A percentile compares a stretch with the other conserved stretches of the same genome.
phyloP scores from a whole-genome alignment of 2,888 invertebrate genomes.

The Lissonota sp. region DNA sequence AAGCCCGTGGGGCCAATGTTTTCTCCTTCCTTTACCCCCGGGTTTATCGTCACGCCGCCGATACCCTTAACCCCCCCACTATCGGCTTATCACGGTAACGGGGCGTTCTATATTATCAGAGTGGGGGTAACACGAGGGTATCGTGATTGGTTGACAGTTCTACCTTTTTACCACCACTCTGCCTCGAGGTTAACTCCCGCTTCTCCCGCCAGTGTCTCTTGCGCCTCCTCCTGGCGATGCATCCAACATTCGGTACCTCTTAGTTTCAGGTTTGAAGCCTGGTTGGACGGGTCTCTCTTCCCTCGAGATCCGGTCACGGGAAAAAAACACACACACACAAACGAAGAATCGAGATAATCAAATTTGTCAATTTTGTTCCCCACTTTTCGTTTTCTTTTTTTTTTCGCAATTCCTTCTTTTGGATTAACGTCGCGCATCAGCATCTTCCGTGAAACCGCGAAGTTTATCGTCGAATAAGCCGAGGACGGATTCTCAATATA shows the following conservation, averaged over 20 bases:
- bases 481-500: background rate
- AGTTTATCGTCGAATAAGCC: slow-evolving; percentile 16
- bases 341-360: slow-evolving; percentile 17
- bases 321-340: slow-evolving; percentile 50
- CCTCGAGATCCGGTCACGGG: slow-evolving; percentile 64
- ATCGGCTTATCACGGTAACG: slow-evolving; percentile 71
- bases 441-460: slow-evolving; percentile 6
- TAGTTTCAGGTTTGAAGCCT: slow-evolving; percentile 84
- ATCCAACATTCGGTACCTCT: slow-evolving; percentile 83
- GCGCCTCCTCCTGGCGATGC: slow-evolving; percentile 82
- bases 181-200: slow-evolving; percentile 72
- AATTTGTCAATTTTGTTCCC: slow-evolving; percentile 11
- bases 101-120: slow-evolving; percentile 75
- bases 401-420: slow-evolving; percentile 2
- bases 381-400: too few relatives aligned
- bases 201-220: slow-evolving; percentile 71
- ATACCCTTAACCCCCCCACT: slow-evolving; percentile 53
- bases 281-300: slow-evolving; percentile 83
- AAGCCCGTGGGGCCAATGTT: slow-evolving; percentile 21
- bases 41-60: slow-evolving; percentile 70
- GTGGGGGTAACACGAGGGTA: slow-evolving; percentile 78
- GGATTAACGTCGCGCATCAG: slow-evolving; percentile 5
- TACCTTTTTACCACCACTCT: slow-evolving; percentile 78
- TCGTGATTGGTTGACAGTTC: slow-evolving; percentile 75
- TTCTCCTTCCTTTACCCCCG: slow-evolving; percentile 22